Evolutionary conservation across 2,888 invertebrate genomes (phyloP).

Genomic region (Sussaba pulchella): DNA sequence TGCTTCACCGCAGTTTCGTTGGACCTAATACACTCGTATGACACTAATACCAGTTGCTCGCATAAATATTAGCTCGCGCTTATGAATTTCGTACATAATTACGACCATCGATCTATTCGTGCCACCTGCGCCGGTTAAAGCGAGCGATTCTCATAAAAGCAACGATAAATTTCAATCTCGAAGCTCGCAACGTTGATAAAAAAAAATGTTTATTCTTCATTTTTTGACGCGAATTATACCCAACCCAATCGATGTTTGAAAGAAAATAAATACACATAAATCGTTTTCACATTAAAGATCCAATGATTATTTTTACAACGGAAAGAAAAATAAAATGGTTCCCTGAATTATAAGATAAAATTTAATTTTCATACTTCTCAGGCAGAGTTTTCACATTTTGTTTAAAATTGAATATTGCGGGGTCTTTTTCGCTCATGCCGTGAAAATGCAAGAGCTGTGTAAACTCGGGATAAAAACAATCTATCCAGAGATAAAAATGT

Average conservation of each 20-base stretch:
- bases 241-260: too few species aligned
- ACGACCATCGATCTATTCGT: slow-evolving; percentile 64
- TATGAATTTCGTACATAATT: slow-evolving; percentile 80
- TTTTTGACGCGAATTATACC: too few species aligned
- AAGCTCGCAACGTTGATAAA: too few species aligned
- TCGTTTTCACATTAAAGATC: too few species aligned
- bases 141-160: slow-evolving; percentile 13
- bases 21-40: slow-evolving; percentile 12
- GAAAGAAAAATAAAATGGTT: too few species aligned
- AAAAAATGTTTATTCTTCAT: too few species aligned
- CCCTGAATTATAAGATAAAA: too few species aligned
- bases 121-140: neutral
- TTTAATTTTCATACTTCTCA: too few species aligned
- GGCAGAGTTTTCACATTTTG: neutral
- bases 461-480: neutral
- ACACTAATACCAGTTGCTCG: slow-evolving; percentile 35
- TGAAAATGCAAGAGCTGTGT: neutral
- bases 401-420: neutral
- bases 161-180: neutral
- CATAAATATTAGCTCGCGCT: slow-evolving; percentile 75
- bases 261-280: too few species aligned
- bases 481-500: neutral
- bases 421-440: neutral
- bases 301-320: too few species aligned
- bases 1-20: neutral